These are phyloP conservation scores for Mormyrops boulengeri DNA, from an alignment of 2,797 vertebrate species.

Conservation along the genomic window DNA sequence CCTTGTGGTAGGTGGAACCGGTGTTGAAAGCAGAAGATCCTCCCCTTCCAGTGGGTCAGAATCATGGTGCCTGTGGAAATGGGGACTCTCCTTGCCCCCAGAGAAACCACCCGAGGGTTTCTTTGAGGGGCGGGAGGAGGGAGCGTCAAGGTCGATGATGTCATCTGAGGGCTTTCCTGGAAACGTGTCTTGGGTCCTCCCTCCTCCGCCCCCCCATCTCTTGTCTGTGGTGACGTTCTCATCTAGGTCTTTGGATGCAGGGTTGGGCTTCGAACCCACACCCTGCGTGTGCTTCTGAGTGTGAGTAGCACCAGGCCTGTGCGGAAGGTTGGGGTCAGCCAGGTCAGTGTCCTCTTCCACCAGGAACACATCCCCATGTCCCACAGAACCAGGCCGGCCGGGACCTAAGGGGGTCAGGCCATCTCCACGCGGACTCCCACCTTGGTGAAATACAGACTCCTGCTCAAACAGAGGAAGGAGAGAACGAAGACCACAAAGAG, in stretches of 20 bases:
- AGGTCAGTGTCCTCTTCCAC: constrained; percentile 69
- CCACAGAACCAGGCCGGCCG: constrained; percentile 42
- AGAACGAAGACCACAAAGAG: background rate
- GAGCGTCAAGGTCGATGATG: constrained; percentile 41
- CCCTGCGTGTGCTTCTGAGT: constrained; percentile 20
- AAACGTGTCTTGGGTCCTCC: constrained; percentile 33
- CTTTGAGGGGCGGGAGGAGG: constrained; percentile 31
- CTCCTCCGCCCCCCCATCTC: constrained; percentile 19
- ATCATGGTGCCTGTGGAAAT: constrained; percentile 33
- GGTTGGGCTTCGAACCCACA: constrained; percentile 51
- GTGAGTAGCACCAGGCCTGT: constrained; percentile 28
- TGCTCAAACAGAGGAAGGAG: constrained; percentile 26
- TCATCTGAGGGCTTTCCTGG: constrained; percentile 50
- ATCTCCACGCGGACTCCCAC: constrained; percentile 51
- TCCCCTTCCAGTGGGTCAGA: constrained; percentile 33
- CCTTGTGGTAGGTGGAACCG: constrained; percentile 15
- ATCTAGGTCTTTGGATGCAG: constrained; percentile 44
- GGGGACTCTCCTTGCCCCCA: constrained; percentile 32
- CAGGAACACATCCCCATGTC: constrained; percentile 57
- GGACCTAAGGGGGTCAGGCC: constrained; percentile 53
- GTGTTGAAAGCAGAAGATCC: background rate
- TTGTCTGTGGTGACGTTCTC: constrained; percentile 73
- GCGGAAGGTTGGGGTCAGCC: constrained; percentile 40
- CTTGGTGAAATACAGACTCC: constrained; percentile 36
- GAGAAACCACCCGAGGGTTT: constrained; percentile 39